Evolutionary conservation across 2,888 invertebrate species (phyloP).

Genomic region (Oligia fasciuncula): DNA sequence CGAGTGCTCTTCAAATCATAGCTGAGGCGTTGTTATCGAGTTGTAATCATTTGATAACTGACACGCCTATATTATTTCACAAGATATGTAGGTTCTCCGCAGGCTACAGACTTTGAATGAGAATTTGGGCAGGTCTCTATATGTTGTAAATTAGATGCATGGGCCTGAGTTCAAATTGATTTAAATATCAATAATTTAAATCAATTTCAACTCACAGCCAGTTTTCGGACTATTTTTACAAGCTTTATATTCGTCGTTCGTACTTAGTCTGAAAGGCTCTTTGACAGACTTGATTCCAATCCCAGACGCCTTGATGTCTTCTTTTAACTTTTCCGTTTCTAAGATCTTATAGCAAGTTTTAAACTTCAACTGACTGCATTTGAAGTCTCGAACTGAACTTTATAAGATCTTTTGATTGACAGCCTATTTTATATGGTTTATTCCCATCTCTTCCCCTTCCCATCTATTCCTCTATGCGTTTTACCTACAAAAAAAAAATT

Average conservation of each 20-base stretch:
- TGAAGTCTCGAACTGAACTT: neutral
- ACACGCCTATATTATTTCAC: slow-evolving; percentile 18
- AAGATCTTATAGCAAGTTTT: neutral
- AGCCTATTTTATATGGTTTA: neutral
- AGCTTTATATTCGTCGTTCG: neutral
- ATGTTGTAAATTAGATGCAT: neutral
- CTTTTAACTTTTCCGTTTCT: neutral
- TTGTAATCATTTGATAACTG: slow-evolving; percentile 29
- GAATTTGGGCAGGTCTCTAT: neutral
- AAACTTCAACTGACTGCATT: neutral
- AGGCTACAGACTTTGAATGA: neutral
- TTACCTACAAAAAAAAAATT: no score
- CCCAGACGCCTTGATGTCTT: neutral
- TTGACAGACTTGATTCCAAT: no score
- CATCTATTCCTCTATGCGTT: no score
- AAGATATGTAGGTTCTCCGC: neutral
- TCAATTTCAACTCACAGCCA: neutral
- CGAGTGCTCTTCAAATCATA: slow-evolving; percentile 32
- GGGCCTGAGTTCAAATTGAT: neutral
- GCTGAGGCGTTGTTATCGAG: slow-evolving; percentile 12
- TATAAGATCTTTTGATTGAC: slow-evolving; percentile 12
- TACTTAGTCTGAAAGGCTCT: neutral
- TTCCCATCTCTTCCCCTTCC: no score
- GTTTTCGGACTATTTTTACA: neutral
- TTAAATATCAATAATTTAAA: neutral